A percentile compares a stretch with the other conserved stretches of the same genome.
Conservation (phyloP, 2,888 invertebrate species). For the Ctena decussata region DNA sequence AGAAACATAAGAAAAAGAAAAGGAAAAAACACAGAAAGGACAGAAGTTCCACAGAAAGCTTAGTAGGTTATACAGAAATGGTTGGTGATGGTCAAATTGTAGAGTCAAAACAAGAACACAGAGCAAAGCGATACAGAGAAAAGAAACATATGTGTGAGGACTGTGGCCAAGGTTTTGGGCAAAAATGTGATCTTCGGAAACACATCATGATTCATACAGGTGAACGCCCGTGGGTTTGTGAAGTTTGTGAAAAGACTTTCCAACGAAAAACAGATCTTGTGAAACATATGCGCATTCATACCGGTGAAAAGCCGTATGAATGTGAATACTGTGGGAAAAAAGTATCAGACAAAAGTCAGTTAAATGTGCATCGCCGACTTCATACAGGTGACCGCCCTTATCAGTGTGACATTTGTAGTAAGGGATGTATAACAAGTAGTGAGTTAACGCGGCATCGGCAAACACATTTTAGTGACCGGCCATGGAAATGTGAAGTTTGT, state of each 20-base stretch:
- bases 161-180: slow-evolving; percentile 62
- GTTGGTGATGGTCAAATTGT: not conserved
- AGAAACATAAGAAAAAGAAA: slow-evolving; percentile 65
- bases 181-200: slow-evolving; percentile 59
- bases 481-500: slow-evolving; percentile 43
- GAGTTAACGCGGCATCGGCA: slow-evolving; percentile 53
- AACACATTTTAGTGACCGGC: slow-evolving; percentile 31
- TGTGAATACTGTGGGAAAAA: slow-evolving; percentile 66
- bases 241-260: slow-evolving; percentile 61
- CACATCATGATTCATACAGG: slow-evolving; percentile 67
- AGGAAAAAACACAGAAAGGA: slow-evolving; percentile 48
- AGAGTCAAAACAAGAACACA: not conserved
- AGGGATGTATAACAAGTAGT: slow-evolving; percentile 61
- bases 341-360: slow-evolving; percentile 66
- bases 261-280: slow-evolving; percentile 60
- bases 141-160: slow-evolving; percentile 63
- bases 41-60: not conserved
- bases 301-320: slow-evolving; percentile 63
- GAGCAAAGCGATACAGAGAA: slow-evolving; percentile 42
- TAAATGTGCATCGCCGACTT: slow-evolving; percentile 60
- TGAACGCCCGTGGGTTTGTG: slow-evolving; percentile 60
- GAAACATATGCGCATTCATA: slow-evolving; percentile 60
- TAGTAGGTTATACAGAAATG: not conserved
- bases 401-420: slow-evolving; percentile 57
- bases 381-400: slow-evolving; percentile 63